Percentiles rank a stretch among this genome's conserved stretches.
These are phyloP conservation scores for Melanogrammus aeglefinus DNA, from an alignment of 2,797 vertebrate species.

Conservation along the genomic window DNA sequence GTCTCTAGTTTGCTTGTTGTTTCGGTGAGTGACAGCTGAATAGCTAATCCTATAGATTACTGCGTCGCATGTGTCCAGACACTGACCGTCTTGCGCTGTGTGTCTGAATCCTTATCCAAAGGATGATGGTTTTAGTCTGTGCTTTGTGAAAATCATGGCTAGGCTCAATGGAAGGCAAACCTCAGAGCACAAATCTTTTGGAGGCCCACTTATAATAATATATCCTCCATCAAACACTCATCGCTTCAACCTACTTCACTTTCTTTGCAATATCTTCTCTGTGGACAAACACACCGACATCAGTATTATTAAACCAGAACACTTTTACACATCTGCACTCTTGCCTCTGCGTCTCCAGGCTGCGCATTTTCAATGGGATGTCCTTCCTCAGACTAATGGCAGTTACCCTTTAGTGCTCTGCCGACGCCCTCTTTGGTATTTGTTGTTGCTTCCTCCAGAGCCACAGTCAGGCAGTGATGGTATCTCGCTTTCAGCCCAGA, in stretches of 20 bases:
- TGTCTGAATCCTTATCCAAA: background rate
- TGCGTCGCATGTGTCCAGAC: background rate
- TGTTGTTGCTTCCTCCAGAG: slow-evolving; percentile 70
- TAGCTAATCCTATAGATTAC: slow-evolving; percentile 7
- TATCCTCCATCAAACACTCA: no score
- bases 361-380: background rate
- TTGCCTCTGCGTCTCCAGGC: background rate
- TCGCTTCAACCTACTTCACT: no score
- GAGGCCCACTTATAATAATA: no score
- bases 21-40: background rate
- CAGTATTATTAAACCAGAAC: background rate
- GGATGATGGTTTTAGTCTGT: background rate
- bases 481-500: slow-evolving; percentile 95
- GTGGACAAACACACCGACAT: no score
- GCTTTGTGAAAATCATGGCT: background rate
- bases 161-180: background rate
- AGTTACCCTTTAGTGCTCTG: background rate
- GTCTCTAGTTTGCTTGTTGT: background rate
- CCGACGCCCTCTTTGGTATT: background rate
- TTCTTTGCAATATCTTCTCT: no score
- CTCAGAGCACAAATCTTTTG: background rate
- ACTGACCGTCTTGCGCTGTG: background rate
- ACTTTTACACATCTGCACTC: background rate
- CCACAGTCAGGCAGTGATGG: slow-evolving; percentile 85
- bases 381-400: background rate